Percentiles rank a stretch among this genome's conserved stretches.
Evolutionary conservation across 2,888 invertebrate species (phyloP).

Genomic region (Eustalomyia histrio): DNA sequence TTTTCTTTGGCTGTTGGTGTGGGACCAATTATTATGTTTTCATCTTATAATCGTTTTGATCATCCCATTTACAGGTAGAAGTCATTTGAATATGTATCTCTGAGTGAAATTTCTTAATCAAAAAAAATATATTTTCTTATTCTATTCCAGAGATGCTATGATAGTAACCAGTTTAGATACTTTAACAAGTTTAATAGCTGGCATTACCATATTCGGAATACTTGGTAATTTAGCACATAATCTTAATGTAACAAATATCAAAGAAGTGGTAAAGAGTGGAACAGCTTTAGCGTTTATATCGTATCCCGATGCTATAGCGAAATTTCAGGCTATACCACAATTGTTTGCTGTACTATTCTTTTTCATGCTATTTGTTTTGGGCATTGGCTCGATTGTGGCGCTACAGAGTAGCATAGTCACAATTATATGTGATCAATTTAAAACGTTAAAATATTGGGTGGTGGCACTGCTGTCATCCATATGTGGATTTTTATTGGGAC

Average conservation of each 20-base stretch:
- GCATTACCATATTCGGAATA: conserved; percentile 89
- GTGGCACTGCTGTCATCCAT: conserved; percentile 82
- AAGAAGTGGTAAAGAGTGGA: conserved; percentile 86
- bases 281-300: conserved; percentile 90
- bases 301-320: conserved; percentile 90
- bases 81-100: not conserved
- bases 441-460: conserved; percentile 81
- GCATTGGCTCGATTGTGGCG: conserved; percentile 87
- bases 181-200: conserved; percentile 88
- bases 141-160: conserved; percentile 82
- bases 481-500: conserved; percentile 83
- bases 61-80: conserved; percentile 83
- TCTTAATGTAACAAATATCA: conserved; percentile 81
- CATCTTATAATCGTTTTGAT: conserved; percentile 87
- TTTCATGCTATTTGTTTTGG: conserved; percentile 88
- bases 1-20: conserved; percentile 88
- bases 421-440: conserved; percentile 85
- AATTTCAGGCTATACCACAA: conserved; percentile 87
- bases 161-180: conserved; percentile 90
- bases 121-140: not conserved
- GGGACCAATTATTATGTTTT: conserved; percentile 88
- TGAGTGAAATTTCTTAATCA: not conserved
- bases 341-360: conserved; percentile 91
- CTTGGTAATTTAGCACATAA: conserved; percentile 88
- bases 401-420: conserved; percentile 85